Base-by-base conservation (phyloP, 2,113 vertebrate species). In the Mus pahari region DNA sequence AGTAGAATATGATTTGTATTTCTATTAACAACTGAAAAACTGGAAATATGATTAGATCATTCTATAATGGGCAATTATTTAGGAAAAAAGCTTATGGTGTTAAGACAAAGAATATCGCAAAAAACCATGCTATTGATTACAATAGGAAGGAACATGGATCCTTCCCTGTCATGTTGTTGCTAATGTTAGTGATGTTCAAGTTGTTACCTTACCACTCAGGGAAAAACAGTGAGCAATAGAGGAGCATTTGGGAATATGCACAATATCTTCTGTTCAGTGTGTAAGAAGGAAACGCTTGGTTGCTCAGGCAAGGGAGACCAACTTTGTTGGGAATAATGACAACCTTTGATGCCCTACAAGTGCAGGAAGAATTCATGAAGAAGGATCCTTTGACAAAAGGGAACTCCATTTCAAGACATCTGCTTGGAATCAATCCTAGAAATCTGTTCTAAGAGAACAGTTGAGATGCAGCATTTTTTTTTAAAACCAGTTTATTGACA, bases 171-270 rank as follows among this genome's bases (percentile, higher is more conserved):
- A 92, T 53, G 39, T 19, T 95, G 17, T 74, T 26, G 42, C n/a
- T 93, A 50, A 79, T 91, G 13, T 45, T 89, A 91, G 73, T 73
- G 75, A 31, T 73, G 53, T 82, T 86, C 28, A 94, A 87, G 36
- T 3, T n/a, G 8, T 26, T 90, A 26, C 58, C 24, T 73, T 89
- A 96, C 79, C 28, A 66, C 77, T 58, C 66, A 39, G 74, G 22
- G 91, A 86, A 28, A 87, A 62, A 0, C 45, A 55, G 6, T 71
- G 19, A 73, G 70, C 39, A 73, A 64, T 1, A 90, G 26, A 1
- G 86, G 31, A 91, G 22, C 42, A 17, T 42, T 50, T 91, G 13
- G 24, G 2, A 68, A 84, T 66, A 11, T 70, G 28, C n/a, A 33
- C 73, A 71, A 83, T 82, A 66, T 1, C 12, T 70, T 74, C 4